phyloP scores from a whole-genome alignment of 2,113 vertebrate genomes.

The western clawed frog (Xenopus tropicalis) region UCB_Xtro_10.0 CM004443.2:62084001-62084500 shows the following conservation, averaged over 20 bases:
- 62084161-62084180: conserved; percentile 35
- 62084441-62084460: no score
- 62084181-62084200: conserved; percentile 39
- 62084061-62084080: conserved; percentile 37
- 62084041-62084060: conserved; percentile 34
- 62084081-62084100: conserved; percentile 17
- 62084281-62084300: conserved; percentile 55
- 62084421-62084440: neutral
- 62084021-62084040: conserved; percentile 50
- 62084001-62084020: conserved; percentile 46
- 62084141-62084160: conserved; percentile 43
- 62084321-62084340: conserved; percentile 41
- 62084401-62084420: neutral
- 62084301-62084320: conserved; percentile 59
- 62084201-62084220: conserved; percentile 53
- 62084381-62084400: neutral
- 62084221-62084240: conserved; percentile 53
- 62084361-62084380: conserved; percentile 7
- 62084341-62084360: conserved; percentile 33
- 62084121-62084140: conserved; percentile 58
- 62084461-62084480: no score
- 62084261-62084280: conserved; percentile 57
- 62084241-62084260: conserved; percentile 51
- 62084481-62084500: no score
- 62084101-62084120: conserved; percentile 42